phyloP scores from a whole-genome alignment of 2,888 invertebrate genomes.

The Hyppa rectilinea region DNA sequence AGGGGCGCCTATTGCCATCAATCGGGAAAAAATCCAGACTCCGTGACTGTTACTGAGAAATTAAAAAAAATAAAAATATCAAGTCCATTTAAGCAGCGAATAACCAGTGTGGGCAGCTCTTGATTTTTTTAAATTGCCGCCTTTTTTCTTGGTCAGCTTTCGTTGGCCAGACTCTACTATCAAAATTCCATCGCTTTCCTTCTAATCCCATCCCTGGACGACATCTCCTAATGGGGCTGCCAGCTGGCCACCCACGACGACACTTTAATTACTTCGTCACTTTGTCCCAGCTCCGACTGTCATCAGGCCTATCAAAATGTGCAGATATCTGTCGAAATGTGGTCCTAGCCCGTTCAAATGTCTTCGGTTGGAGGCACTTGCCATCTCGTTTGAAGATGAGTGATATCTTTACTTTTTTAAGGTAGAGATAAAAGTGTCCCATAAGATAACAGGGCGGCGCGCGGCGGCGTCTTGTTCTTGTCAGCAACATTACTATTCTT shows the following conservation, averaged over 20 bases:
- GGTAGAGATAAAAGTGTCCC: conserved; percentile 15
- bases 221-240: conserved; percentile 48
- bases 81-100: too few species aligned
- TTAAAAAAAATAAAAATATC: too few species aligned
- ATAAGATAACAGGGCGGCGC: background rate
- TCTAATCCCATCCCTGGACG: conserved; percentile 5
- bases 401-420: conserved; percentile 33
- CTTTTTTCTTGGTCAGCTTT: too few species aligned
- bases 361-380: conserved; percentile 35
- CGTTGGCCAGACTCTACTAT: too few species aligned
- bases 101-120: too few species aligned
- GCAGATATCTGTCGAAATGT: conserved; percentile 47
- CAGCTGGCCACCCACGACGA: conserved; percentile 52
- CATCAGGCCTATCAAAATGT: conserved; percentile 52
- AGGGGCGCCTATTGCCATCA: too few species aligned
- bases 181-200: background rate
- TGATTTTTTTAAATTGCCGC: too few species aligned
- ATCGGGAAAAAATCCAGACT: too few species aligned
- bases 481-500: background rate
- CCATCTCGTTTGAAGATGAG: conserved; percentile 44
- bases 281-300: conserved; percentile 38
- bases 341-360: conserved; percentile 10
- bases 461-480: background rate
- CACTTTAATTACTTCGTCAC: conserved; percentile 52
- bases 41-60: too few species aligned